Evolutionary conservation across 2,888 invertebrate species (phyloP).

Genomic region (Cataglyphis rosenhaueri): DNA sequence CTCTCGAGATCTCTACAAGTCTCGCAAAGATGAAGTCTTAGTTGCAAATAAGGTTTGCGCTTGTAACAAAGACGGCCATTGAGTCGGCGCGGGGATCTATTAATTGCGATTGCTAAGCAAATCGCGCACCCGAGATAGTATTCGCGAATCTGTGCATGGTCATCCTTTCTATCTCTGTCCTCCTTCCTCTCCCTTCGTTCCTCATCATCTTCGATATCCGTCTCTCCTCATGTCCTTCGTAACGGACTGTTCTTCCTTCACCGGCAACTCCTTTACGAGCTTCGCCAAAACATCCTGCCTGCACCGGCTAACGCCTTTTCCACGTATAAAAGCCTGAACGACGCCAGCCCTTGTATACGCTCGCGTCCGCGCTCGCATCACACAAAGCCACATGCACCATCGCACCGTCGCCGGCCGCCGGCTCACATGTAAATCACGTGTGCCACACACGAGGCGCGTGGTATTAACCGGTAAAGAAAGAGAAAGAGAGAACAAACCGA

Average conservation of each 20-base stretch:
- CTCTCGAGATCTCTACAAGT: slow-evolving; percentile 27
- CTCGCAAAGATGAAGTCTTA: slow-evolving; percentile 34
- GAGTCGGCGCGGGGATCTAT: slow-evolving; percentile 40
- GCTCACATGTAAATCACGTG: slow-evolving; percentile 76
- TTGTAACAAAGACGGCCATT: slow-evolving; percentile 49
- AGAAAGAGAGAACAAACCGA: slow-evolving; percentile 30
- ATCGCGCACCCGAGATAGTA: slow-evolving; percentile 35
- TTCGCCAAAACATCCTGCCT: slow-evolving; percentile 76
- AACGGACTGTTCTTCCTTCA: slow-evolving; percentile 61
- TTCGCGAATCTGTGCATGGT: slow-evolving; percentile 48
- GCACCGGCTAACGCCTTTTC: slow-evolving; percentile 67
- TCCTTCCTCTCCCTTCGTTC: not conserved
- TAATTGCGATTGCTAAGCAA: slow-evolving; percentile 54
- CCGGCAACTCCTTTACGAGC: slow-evolving; percentile 76
- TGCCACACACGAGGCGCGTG: slow-evolving; percentile 72
- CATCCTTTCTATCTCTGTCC: slow-evolving; percentile 26
- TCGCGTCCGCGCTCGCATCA: slow-evolving; percentile 37
- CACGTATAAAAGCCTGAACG: slow-evolving; percentile 64
- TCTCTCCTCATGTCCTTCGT: slow-evolving; percentile 38
- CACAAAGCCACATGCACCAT: slow-evolving; percentile 46
- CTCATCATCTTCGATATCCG: not conserved
- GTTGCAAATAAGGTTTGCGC: slow-evolving; percentile 45
- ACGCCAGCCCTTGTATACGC: slow-evolving; percentile 34
- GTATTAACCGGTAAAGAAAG: slow-evolving; percentile 44
- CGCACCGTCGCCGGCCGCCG: slow-evolving; percentile 64